Evolutionary conservation across 1,140 invertebrate species (phyloP), one percentile per base, ranked within the genome.

Genomic region (Anastatus disparis): DNA sequence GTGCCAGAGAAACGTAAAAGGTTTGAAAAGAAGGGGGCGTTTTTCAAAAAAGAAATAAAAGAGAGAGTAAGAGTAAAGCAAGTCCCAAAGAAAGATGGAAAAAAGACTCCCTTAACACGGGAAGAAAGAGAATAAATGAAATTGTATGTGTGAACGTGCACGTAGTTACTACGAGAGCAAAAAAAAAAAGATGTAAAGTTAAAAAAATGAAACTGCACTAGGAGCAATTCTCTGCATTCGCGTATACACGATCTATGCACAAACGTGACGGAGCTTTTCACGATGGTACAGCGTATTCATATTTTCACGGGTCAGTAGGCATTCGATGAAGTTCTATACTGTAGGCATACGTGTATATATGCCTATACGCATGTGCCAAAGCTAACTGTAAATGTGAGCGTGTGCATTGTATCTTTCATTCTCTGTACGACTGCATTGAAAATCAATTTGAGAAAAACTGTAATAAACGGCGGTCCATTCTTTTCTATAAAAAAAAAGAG

Each of bases 291-390:
- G 70, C 74, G 80, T 78, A 79, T 78, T 82, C 81, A 79, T 76
- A 75, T 82, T 83, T 80, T 81, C 78, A 82, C 77, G 78, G 81
- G 80, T 83, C 80, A 82, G 74, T 63, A 78, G 75, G 76, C 78
- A 78, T 80, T 78, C 74, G 79, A 74, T 65, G 73, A 29, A 20
- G 53, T 42, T 3, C 10, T 13, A 7, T 1, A 48, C 6, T 27
- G 22, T 22, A 38, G n/a, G 17, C 50, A 12, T 44, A 46, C 52
- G n/a, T 12, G 40, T 15, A 40, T 15, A 17, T 20, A 17, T 38
- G 13, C 55, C 9, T 50, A 22, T 22, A 22, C 46, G n/a, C 10
- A 35, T 35, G 31, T 35, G 31, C 4, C 31, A 10, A 4, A 35
- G 31, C 31, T 35, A 35, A 4, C 4, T 35, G 31, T 35, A 35